Conservation (phyloP, 1,140 invertebrate species). For the Vanessa atalanta region DNA sequence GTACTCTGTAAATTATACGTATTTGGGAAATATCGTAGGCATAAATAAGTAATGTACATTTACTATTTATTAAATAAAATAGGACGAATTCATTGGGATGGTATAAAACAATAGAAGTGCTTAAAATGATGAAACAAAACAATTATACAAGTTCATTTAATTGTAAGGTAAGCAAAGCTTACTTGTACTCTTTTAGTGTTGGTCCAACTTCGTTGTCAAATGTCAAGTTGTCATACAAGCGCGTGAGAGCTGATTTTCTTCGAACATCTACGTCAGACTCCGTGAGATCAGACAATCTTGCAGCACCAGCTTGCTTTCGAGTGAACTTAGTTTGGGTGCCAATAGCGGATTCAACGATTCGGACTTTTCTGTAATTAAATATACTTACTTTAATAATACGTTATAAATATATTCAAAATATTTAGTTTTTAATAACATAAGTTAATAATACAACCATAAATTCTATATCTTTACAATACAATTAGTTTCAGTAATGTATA, state of each 20-base stretch:
- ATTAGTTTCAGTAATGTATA: too few relatives aligned
- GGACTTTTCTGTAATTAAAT: conserved; percentile 52
- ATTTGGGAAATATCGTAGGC: too few relatives aligned
- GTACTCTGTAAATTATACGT: too few relatives aligned
- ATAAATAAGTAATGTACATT: too few relatives aligned
- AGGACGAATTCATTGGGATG: too few relatives aligned
- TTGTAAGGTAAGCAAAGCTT: conserved; percentile 11
- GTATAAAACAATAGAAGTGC: too few relatives aligned
- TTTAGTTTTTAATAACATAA: not conserved
- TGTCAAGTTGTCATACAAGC: conserved; percentile 51
- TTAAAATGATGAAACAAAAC: too few relatives aligned
- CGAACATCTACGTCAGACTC: conserved; percentile 46
- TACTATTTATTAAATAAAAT: too few relatives aligned
- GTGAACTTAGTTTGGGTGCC: conserved; percentile 25
- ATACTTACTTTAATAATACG: not conserved
- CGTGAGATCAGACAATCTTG: conserved; percentile 19
- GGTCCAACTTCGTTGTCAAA: conserved; percentile 43
- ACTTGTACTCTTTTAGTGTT: conserved; percentile 63
- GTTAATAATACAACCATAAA: too few relatives aligned
- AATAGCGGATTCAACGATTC: conserved; percentile 50
- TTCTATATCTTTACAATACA: too few relatives aligned
- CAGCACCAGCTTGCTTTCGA: conserved; percentile 47
- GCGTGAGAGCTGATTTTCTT: conserved; percentile 48
- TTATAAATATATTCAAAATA: not conserved
- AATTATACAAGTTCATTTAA: too few relatives aligned